Percentiles rank a stretch among this genome's conserved stretches.
Conservation (phyloP, 2,113 vertebrate genomes). For the Apteryx owenii region DNA sequence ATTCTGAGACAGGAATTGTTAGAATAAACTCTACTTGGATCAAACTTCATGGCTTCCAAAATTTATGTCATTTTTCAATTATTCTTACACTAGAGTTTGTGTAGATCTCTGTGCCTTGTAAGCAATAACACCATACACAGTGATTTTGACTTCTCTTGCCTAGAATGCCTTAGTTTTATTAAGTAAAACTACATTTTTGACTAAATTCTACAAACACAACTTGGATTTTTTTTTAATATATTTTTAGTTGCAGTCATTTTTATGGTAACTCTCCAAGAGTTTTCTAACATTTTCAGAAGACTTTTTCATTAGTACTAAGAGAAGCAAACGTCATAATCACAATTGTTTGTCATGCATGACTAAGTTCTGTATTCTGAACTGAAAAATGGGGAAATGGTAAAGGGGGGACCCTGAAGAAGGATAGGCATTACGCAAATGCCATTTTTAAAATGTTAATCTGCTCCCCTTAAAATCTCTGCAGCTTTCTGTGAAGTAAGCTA, state of each 20-base stretch:
- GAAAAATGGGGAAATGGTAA: not conserved
- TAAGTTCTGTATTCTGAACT: not conserved
- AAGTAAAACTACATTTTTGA: not conserved
- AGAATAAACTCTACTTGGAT: not conserved
- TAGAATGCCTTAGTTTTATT: not conserved
- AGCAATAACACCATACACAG: not conserved
- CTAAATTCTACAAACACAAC: not conserved
- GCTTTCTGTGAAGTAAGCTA: not conserved
- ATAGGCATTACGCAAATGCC: not conserved
- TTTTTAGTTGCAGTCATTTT: not conserved
- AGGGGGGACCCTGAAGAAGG: not conserved
- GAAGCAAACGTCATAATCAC: not conserved
- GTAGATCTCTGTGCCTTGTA: not conserved
- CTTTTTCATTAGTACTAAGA: not conserved
- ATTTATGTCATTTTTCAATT: not conserved
- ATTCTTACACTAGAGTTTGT: not conserved
- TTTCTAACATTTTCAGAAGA: not conserved
- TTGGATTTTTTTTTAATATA: not conserved
- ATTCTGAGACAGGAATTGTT: not conserved
- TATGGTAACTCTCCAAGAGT: not conserved
- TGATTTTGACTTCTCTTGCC: not conserved
- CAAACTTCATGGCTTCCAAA: not conserved
- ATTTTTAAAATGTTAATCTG: not conserved
- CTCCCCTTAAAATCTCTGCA: not conserved
- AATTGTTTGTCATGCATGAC: not conserved